Percentiles rank a stretch among this genome's conserved stretches.
Conservation (phyloP, 2,888 invertebrate genomes). For the Thera obeliscata region DNA sequence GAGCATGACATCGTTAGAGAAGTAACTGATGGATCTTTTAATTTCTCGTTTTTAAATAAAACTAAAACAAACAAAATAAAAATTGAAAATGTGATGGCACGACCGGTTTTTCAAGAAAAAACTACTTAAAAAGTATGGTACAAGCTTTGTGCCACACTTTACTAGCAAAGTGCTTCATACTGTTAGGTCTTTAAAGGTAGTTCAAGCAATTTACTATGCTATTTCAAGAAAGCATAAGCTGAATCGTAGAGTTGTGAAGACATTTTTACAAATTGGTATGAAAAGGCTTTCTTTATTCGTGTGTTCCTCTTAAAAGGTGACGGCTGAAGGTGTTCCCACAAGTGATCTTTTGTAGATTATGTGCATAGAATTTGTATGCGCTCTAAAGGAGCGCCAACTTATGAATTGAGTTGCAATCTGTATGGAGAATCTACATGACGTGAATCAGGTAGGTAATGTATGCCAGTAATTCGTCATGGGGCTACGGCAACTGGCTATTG, state of each 20-base stretch:
- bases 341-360: constrained; percentile 46
- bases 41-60: neutral
- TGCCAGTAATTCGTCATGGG: constrained; percentile 62
- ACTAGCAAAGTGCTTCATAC: neutral
- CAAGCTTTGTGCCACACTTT: no score
- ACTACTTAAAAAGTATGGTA: no score
- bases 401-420: constrained; percentile 48
- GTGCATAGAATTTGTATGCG: constrained; percentile 40
- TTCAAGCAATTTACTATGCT: neutral
- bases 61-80: no score
- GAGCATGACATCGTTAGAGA: constrained; percentile 25
- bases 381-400: constrained; percentile 53
- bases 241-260: neutral
- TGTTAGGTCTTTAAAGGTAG: neutral
- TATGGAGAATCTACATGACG: constrained; percentile 48
- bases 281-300: neutral
- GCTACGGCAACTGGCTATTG: constrained; percentile 67
- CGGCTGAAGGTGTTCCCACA: constrained; percentile 43
- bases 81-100: no score
- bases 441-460: constrained; percentile 41
- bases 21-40: neutral
- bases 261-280: neutral
- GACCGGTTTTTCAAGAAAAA: no score
- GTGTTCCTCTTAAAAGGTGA: constrained; percentile 29
- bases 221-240: no score